Evolutionary conservation across 2,888 invertebrate genomes (phyloP).

Genomic region (Dendrolimus pini): DNA sequence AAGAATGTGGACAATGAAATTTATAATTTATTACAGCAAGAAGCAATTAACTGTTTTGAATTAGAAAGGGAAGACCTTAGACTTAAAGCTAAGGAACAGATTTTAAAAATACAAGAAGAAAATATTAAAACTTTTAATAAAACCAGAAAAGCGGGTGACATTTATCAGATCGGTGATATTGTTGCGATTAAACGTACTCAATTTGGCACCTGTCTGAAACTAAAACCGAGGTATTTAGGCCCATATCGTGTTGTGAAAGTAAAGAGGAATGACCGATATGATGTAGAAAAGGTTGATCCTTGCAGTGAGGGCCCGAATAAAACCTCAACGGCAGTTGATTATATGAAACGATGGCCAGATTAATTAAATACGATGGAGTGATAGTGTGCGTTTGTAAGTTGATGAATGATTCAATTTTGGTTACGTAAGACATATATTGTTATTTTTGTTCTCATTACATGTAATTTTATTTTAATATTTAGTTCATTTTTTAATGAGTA

Average conservation of each 20-base stretch:
- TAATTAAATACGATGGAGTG: background rate
- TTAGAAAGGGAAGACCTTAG: no score
- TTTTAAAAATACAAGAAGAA: no score
- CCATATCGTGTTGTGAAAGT: background rate
- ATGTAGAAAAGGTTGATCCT: slow-evolving; percentile 1
- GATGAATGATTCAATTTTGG: no score
- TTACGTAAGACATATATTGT: no score
- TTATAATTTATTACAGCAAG: no score
- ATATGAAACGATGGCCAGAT: slow-evolving; percentile 1
- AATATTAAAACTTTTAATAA: no score
- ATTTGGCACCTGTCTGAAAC: background rate
- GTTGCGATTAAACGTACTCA: background rate
- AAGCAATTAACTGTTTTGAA: no score
- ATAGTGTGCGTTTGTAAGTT: background rate
- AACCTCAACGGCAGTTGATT: background rate
- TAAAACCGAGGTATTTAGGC: background rate
- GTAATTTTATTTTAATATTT: no score
- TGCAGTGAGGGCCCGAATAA: background rate
- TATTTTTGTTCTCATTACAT: no score
- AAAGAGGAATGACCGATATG: slow-evolving; percentile 1
- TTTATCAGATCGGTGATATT: background rate
- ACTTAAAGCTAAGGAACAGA: no score
- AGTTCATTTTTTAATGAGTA: no score
- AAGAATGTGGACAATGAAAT: no score
- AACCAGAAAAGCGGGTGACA: background rate